Percentiles rank a stretch among this genome's conserved stretches.
phyloP scores from a whole-genome alignment of 2,113 vertebrate species.

The Craseonycteris thonglongyai region DNA sequence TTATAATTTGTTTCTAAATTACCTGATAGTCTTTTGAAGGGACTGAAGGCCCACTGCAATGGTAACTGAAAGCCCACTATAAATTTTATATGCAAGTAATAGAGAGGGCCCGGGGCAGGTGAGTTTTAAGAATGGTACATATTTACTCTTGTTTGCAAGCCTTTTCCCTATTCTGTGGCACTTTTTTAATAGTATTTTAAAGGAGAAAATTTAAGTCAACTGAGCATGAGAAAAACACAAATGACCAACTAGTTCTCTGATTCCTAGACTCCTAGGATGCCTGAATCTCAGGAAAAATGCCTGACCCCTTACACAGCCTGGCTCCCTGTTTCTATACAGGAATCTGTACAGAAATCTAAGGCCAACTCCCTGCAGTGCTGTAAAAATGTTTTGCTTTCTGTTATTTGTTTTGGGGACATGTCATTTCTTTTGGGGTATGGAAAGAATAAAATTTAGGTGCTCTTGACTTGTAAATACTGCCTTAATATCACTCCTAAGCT shows the following conservation, averaged over 20 bases:
- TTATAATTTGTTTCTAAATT: neutral
- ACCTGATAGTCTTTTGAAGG: neutral
- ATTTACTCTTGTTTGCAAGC: neutral
- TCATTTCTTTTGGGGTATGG: neutral
- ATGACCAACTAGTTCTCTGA: neutral
- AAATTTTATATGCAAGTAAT: too few species aligned
- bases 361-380: neutral
- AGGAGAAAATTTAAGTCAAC: neutral
- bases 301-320: accelerated
- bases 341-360: too few species aligned
- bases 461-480: neutral
- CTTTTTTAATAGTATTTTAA: neutral
- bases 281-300: neutral
- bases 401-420: neutral
- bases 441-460: neutral
- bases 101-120: neutral
- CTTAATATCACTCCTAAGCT: neutral
- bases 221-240: neutral
- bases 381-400: neutral
- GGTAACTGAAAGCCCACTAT: neutral
- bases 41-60: neutral
- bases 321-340: too few species aligned
- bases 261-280: neutral
- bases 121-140: neutral
- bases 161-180: neutral